phyloP scores from a whole-genome alignment of 2,888 invertebrate species.

The Brachylomia viminalis region DNA sequence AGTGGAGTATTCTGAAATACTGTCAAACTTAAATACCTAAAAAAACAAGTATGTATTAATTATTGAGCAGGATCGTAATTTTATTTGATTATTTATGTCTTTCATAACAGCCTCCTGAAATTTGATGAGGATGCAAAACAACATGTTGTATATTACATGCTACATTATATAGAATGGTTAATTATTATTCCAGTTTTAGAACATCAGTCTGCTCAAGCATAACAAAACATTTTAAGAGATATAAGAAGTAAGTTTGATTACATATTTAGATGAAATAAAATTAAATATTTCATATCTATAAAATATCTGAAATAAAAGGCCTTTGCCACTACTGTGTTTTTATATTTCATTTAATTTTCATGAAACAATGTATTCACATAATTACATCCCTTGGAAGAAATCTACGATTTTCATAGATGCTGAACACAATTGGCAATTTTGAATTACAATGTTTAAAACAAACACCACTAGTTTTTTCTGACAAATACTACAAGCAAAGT shows the following conservation, averaged over 20 bases:
- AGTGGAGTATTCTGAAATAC: too few relatives aligned
- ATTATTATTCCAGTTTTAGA: neutral
- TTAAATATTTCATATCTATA: neutral
- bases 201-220: neutral
- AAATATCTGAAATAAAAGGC: neutral
- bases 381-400: neutral
- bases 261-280: neutral
- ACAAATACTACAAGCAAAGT: slow-evolving; percentile 11
- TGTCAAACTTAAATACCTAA: too few relatives aligned
- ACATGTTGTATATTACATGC: too few relatives aligned
- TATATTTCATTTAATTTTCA: neutral
- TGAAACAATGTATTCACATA: neutral
- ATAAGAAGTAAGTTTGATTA: neutral
- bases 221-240: too few relatives aligned
- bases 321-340: neutral
- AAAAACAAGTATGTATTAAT: too few relatives aligned
- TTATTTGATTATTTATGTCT: too few relatives aligned
- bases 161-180: neutral
- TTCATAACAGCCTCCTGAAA: too few relatives aligned
- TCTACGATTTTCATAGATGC: neutral
- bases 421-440: slow-evolving; percentile 5
- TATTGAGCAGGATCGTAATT: too few relatives aligned
- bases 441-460: slow-evolving; percentile 7
- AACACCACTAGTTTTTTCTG: neutral
- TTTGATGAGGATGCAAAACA: too few relatives aligned